A percentile compares a stretch with the other conserved stretches of the same genome.
Conservation (phyloP, 2,797 vertebrate species). For the Vultur gryphus region DNA sequence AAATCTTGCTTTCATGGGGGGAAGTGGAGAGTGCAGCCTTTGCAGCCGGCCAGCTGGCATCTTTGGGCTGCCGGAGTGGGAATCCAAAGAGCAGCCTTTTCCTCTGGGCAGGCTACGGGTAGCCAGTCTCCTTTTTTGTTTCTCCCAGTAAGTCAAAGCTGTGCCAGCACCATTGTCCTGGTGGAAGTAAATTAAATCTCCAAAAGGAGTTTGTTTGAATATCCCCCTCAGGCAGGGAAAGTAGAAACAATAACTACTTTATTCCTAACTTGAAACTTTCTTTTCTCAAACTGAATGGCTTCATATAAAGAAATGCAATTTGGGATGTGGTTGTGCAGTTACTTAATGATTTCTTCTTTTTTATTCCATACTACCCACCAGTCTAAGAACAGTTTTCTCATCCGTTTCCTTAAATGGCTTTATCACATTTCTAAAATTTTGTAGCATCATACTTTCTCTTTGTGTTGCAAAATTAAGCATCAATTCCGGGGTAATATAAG, state of each 20-base stretch:
- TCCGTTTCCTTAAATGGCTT: neutral
- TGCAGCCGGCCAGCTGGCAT: slow-evolving; percentile 2
- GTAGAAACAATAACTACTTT: slow-evolving; percentile 53
- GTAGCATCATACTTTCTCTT: neutral
- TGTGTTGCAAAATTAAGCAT: neutral
- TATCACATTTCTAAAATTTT: neutral
- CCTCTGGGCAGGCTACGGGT: neutral
- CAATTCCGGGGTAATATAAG: neutral
- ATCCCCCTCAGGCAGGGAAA: slow-evolving; percentile 34
- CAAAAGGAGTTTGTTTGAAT: slow-evolving; percentile 36
- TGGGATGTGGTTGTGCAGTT: neutral
- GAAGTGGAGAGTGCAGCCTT: neutral
- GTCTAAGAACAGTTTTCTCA: neutral
- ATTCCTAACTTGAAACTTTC: slow-evolving; percentile 39
- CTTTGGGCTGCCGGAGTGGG: neutral
- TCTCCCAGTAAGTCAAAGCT: neutral
- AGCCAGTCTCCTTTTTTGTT: neutral
- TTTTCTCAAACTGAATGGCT: slow-evolving; percentile 1
- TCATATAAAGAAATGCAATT: neutral
- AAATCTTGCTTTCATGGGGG: neutral
- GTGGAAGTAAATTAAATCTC: slow-evolving; percentile 53
- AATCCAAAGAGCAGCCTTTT: slow-evolving; percentile 8
- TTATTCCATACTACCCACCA: neutral
- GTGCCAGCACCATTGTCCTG: slow-evolving; percentile 50
- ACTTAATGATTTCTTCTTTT: neutral